A percentile compares a stretch with the other conserved stretches of the same genome.
Conservation (phyloP, 2,797 vertebrate genomes). For the Tangara arthus region DNA sequence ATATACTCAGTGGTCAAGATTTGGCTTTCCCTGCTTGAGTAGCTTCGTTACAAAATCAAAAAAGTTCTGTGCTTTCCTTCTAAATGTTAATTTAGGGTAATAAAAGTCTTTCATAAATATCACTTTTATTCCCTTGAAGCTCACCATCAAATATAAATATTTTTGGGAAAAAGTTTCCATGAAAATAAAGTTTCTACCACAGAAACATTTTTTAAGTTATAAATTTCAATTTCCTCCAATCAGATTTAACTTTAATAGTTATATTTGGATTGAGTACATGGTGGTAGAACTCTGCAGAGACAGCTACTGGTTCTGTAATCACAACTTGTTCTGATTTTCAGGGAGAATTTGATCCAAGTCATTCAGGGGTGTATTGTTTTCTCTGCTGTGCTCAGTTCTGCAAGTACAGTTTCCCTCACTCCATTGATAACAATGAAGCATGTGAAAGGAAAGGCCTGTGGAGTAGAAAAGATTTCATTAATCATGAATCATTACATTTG, state of each 20-base stretch:
- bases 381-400: constrained; percentile 42
- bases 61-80: background rate
- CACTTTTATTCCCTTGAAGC: background rate
- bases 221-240: background rate
- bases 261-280: background rate
- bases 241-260: background rate
- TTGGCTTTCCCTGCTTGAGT: background rate
- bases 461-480: constrained; percentile 75
- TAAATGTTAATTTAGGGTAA: background rate
- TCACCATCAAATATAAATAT: background rate
- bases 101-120: background rate
- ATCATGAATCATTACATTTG: constrained; percentile 80
- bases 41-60: background rate
- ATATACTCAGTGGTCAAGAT: background rate
- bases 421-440: constrained; percentile 53
- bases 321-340: background rate
- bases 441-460: constrained; percentile 63
- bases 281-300: background rate
- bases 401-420: constrained; percentile 57
- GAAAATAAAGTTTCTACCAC: background rate
- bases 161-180: background rate
- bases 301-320: constrained; percentile 24
- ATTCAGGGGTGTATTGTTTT: constrained; percentile 50
- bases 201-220: background rate
- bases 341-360: constrained; percentile 31